Evolutionary conservation across 2,888 invertebrate species (phyloP).

Genomic region (Seira musarum): DNA sequence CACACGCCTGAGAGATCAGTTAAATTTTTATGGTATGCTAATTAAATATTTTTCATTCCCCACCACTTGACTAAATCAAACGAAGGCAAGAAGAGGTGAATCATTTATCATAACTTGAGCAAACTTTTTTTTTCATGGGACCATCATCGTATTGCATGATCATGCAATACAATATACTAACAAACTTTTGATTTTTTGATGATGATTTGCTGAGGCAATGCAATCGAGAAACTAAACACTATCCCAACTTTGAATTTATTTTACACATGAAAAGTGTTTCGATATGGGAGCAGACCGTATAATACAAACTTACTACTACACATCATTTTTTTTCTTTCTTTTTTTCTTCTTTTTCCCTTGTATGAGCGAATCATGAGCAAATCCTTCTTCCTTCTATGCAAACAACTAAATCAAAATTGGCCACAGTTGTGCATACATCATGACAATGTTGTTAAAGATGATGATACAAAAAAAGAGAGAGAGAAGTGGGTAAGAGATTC

Average conservation of each 20-base stretch:
- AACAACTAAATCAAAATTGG: conserved; percentile 61
- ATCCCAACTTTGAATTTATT: no score
- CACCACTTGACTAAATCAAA: conserved; percentile 47
- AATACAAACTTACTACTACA: no score
- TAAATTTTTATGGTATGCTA: conserved; percentile 51
- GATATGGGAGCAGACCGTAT: background rate
- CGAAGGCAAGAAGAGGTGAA: conserved; percentile 48
- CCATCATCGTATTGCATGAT: no score
- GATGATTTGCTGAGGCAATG: no score
- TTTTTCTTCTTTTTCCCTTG: background rate
- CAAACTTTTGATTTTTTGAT: no score
- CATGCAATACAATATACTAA: no score
- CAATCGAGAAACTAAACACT: no score
- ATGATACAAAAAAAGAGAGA: background rate
- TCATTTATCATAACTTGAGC: conserved; percentile 57
- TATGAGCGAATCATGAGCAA: background rate
- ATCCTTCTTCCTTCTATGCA: conserved; percentile 29
- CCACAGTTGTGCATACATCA: conserved; percentile 53
- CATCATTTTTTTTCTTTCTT: background rate
- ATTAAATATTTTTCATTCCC: conserved; percentile 50
- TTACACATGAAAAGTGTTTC: no score
- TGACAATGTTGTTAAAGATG: background rate
- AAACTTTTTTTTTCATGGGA: no score
- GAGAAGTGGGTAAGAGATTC: background rate
- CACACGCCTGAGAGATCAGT: conserved; percentile 15